A percentile compares a stretch with the other conserved stretches of the same genome.
These are phyloP conservation scores for Forbesichthys agassizii DNA, from an alignment of 2,113 vertebrate species.

Conservation along the genomic window DNA sequence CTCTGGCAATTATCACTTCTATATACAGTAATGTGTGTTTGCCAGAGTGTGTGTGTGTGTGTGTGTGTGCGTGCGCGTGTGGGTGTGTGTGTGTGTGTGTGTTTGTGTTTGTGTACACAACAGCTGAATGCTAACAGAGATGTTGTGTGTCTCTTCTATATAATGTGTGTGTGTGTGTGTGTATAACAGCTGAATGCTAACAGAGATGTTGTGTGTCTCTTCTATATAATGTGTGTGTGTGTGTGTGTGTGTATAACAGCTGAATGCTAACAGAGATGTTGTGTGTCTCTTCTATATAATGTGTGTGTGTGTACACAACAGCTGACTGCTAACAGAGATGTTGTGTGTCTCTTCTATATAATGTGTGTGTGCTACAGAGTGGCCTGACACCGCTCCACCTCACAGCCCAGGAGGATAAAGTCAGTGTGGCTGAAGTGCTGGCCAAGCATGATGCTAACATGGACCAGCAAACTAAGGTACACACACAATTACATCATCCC, in stretches of 20 bases:
- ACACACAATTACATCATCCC: neutral
- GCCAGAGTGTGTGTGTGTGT: neutral
- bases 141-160: neutral
- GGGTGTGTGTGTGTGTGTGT: neutral
- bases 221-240: slow-evolving; percentile 9
- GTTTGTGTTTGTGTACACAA: neutral
- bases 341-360: neutral
- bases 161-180: neutral
- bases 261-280: neutral
- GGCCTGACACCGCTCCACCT: slow-evolving; percentile 93
- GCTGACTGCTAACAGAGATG: neutral
- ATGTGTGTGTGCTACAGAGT: slow-evolving; percentile 73
- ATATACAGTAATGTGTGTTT: neutral
- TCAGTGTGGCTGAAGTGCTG: slow-evolving; percentile 88
- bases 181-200: neutral
- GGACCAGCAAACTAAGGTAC: slow-evolving; percentile 94
- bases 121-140: neutral
- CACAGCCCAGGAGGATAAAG: slow-evolving; percentile 92
- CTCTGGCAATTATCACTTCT: too few species aligned
- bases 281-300: neutral
- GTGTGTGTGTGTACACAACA: neutral
- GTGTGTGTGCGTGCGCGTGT: neutral
- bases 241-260: neutral
- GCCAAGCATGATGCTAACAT: slow-evolving; percentile 85
- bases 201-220: neutral